Percentiles rank a stretch among this genome's conserved stretches.
Conservation (phyloP, 1,140 invertebrate genomes). For the Danaus plexippus region DNA sequence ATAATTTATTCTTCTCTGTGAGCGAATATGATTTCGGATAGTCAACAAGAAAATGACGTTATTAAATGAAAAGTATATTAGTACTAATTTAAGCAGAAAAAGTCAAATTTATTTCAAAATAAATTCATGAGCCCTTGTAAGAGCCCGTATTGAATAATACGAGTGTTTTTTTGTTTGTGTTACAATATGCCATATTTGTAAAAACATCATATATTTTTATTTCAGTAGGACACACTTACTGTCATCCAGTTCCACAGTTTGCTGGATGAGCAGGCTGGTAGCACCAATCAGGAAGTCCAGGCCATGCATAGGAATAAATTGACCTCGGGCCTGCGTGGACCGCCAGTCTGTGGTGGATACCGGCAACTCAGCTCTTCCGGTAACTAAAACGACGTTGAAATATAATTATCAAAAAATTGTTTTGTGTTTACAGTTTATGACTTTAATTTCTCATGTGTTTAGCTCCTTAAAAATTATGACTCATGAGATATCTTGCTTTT, state of each 20-base stretch:
- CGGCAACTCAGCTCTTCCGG: conserved; percentile 50
- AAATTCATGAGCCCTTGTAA: neutral
- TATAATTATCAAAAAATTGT: neutral
- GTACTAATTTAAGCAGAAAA: too few relatives aligned
- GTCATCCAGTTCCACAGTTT: conserved; percentile 73
- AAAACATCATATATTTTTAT: conserved; percentile 2
- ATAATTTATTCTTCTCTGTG: too few relatives aligned
- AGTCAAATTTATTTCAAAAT: neutral
- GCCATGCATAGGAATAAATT: conserved; percentile 72
- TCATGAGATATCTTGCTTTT: too few relatives aligned
- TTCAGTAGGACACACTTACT: conserved; percentile 49
- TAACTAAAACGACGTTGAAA: conserved; percentile 18
- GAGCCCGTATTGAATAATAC: neutral
- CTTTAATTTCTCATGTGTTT: too few relatives aligned
- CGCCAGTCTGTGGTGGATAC: conserved; percentile 71
- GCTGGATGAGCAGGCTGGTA: conserved; percentile 70
- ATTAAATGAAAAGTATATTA: too few relatives aligned
- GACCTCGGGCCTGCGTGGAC: conserved; percentile 49
- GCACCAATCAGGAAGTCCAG: conserved; percentile 74
- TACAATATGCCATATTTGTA: neutral
- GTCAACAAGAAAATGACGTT: neutral
- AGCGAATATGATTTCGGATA: neutral
- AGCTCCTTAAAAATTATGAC: too few relatives aligned
- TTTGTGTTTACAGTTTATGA: too few relatives aligned
- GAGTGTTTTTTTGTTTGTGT: neutral